Percentiles rank a stretch among this genome's conserved stretches.
These are phyloP conservation scores for Anorthoa munda DNA, from an alignment of 2,888 invertebrate genomes.

Conservation along the genomic window DNA sequence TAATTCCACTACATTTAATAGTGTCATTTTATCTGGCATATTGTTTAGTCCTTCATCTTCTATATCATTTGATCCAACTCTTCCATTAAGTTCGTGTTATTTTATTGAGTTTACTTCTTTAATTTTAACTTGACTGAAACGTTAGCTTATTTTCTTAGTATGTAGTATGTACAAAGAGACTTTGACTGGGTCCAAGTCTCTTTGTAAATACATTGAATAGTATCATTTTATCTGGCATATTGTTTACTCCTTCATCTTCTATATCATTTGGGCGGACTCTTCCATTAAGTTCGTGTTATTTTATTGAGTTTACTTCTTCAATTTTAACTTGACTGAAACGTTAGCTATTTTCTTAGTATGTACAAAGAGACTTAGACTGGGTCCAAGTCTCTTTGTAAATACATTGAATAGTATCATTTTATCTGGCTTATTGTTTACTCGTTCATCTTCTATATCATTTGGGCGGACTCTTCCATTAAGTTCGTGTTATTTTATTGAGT, in stretches of 20 bases:
- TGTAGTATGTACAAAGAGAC: too few relatives aligned
- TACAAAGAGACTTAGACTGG: too few relatives aligned
- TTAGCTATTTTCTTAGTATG: slow-evolving; percentile 20
- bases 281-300: too few relatives aligned
- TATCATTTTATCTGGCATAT: slow-evolving; percentile 35
- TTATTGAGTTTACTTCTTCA: neutral
- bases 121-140: slow-evolving; percentile 4
- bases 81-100: neutral
- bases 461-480: neutral
- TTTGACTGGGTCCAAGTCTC: slow-evolving; percentile 14
- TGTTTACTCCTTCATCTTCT: slow-evolving; percentile 20
- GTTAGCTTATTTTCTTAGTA: slow-evolving; percentile 18
- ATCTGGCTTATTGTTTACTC: slow-evolving; percentile 33
- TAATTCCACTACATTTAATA: slow-evolving; percentile 48
- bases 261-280: neutral
- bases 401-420: too few relatives aligned
- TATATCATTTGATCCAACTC: neutral
- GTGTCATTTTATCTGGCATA: slow-evolving; percentile 34
- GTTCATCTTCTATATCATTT: slow-evolving; percentile 1
- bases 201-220: too few relatives aligned
- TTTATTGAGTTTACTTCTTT: neutral
- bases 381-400: slow-evolving; percentile 40
- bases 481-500: too few relatives aligned
- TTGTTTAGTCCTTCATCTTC: slow-evolving; percentile 25
- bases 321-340: slow-evolving; percentile 3